Base-by-base conservation (phyloP, 2,797 vertebrate genomes). In the Odontamblyopus lacepedii region DNA sequence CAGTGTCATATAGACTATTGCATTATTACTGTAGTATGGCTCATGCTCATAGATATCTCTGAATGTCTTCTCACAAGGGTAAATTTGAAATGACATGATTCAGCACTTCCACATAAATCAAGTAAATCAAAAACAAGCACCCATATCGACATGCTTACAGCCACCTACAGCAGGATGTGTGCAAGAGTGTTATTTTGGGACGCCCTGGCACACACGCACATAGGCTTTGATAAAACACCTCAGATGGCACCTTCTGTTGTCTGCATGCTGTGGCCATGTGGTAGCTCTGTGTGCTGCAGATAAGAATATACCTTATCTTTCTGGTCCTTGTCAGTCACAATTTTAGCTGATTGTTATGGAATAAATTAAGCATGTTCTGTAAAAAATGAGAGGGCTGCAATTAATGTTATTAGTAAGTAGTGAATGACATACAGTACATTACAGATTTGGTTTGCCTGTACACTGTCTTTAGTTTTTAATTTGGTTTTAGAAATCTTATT, bases 231-330 rank as follows among this genome's bases (percentile, higher is more conserved):
- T 86, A 86, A 23, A 23, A 85, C 83, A 77, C 72, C 88, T 87
- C 83, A 92, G 91, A 92, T 87, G 63, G 81, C 77, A 77, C 88
- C 90, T 88, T 88, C 87, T 91, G 89, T 87, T 87, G 84, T 82
- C 71, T 71, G 80, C 82, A 79, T 83, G 72, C 32, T 3, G 32
- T 71, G 85, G 75, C 63, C 78, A 63, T 74, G 83, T 71, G 85
- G 76, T 81, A 85, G 82, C 73, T 83, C 78, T 86, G 86, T 85
- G 90, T 90, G 87, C 82, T 50, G 61, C 70, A 72, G 26, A 67
- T 15, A 13, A 77, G 63, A n/a, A 55, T 59, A 86, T 83, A 76
- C 27, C 60, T 23, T 23, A 63, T 35, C 51, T 29, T 57, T 72
- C 59, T 69, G 53, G 19, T 6, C 32, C 29, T 76, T 69, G 62